These are phyloP conservation scores for Diploscapter pachys DNA, from an alignment of 1,140 invertebrate species.

Conservation along the genomic window DNA sequence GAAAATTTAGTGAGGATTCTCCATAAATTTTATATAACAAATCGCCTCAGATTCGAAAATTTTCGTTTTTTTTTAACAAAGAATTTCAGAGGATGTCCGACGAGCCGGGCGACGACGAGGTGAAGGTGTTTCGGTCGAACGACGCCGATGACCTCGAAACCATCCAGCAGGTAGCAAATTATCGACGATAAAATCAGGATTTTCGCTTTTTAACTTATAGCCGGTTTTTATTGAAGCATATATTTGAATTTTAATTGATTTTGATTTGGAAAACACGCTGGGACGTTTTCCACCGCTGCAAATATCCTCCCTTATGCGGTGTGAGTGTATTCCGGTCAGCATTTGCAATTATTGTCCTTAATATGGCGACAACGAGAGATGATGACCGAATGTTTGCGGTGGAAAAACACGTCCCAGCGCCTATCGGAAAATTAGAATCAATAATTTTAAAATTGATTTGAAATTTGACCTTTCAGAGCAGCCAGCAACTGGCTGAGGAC, in stretches of 20 bases:
- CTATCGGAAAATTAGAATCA: constrained; percentile 9
- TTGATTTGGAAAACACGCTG: too few species aligned
- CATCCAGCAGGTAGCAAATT: not conserved
- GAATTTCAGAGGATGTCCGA: constrained; percentile 27
- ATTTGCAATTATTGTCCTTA: too few species aligned
- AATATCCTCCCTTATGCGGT: too few species aligned
- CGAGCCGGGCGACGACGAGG: constrained; percentile 38
- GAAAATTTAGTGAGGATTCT: constrained; percentile 11
- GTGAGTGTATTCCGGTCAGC: too few species aligned
- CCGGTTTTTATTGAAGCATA: too few species aligned
- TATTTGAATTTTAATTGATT: too few species aligned
- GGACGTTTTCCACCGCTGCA: too few species aligned
- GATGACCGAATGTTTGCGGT: too few species aligned
- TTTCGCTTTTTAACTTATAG: too few species aligned
- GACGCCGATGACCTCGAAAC: constrained; percentile 31
- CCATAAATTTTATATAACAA: constrained; percentile 6
- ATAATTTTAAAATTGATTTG: not conserved
- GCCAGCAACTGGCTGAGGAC: constrained; percentile 38
- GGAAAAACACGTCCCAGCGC: not conserved
- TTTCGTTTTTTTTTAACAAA: constrained; percentile 15
- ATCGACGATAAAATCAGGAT: too few species aligned
- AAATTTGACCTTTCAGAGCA: too few species aligned
- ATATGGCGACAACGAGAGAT: too few species aligned
- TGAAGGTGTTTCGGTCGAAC: constrained; percentile 37
- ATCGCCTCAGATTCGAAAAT: constrained; percentile 4